phyloP scores from a whole-genome alignment of 2,113 vertebrate genomes.

The Limnothrissa miodon region DNA sequence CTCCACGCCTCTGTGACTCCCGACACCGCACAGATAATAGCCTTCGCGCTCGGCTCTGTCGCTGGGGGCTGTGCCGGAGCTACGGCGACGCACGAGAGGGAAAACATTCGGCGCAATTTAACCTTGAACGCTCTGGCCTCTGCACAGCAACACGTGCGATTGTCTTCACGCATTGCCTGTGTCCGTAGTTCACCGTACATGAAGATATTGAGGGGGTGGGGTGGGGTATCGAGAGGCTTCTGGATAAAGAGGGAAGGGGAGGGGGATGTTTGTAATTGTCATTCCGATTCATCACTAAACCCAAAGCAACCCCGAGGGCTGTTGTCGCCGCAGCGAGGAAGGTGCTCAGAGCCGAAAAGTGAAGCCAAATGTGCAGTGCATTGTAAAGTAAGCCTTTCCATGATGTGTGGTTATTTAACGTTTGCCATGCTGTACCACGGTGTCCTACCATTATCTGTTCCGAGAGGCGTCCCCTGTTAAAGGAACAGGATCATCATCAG shows the following conservation, averaged over 20 bases:
- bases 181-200: neutral
- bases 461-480: neutral
- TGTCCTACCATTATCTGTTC: neutral
- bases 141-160: constrained; percentile 10
- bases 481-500: neutral
- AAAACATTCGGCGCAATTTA: constrained; percentile 7
- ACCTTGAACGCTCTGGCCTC: constrained; percentile 11
- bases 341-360: neutral
- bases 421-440: neutral
- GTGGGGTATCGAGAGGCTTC: neutral
- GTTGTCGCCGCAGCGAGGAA: neutral
- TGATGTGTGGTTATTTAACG: neutral
- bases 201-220: neutral
- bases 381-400: neutral
- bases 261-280: constrained; percentile 1
- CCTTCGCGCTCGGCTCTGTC: neutral
- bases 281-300: constrained; percentile 13
- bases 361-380: neutral
- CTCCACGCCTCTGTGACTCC: constrained; percentile 13
- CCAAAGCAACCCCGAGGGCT: constrained; percentile 13
- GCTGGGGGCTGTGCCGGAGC: neutral
- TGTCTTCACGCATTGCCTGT: neutral
- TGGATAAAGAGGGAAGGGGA: neutral
- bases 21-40: constrained; percentile 14
- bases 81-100: neutral